These are phyloP conservation scores for Pomacea canaliculata DNA, from an alignment of 2,888 invertebrate species.

Conservation along the genomic window DNA sequence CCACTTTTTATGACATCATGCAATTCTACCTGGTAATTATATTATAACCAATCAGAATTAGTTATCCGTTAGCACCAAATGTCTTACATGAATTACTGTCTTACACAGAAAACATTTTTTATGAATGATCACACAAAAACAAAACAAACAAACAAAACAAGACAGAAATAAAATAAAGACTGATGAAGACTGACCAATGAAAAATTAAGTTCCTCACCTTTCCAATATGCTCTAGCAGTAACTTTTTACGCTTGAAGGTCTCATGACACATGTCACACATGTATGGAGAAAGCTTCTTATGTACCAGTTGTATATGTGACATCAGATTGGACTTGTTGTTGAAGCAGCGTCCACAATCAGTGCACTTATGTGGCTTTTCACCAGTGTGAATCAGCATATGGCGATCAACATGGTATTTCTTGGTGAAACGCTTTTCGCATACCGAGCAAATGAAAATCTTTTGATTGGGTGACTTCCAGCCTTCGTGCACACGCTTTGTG, in stretches of 20 bases:
- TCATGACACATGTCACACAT: constrained; percentile 66
- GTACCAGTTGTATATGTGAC: constrained; percentile 63
- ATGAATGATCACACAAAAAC: too few relatives aligned
- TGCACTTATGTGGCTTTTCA: constrained; percentile 64
- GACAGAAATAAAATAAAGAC: too few relatives aligned
- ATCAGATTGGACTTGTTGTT: constrained; percentile 66
- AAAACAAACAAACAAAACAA: too few relatives aligned
- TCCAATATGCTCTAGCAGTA: constrained; percentile 61
- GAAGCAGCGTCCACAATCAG: constrained; percentile 64
- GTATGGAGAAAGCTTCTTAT: constrained; percentile 63
- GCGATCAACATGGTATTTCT: constrained; percentile 65
- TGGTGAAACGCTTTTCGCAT: constrained; percentile 66
- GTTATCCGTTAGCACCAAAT: too few relatives aligned
- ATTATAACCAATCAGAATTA: too few relatives aligned
- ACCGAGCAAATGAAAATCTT: constrained; percentile 66
- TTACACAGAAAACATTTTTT: too few relatives aligned
- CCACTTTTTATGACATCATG: too few relatives aligned
- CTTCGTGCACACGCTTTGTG: constrained; percentile 64
- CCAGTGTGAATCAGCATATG: constrained; percentile 66
- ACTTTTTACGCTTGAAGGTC: constrained; percentile 62
- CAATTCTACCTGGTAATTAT: too few relatives aligned
- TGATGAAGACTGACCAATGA: too few relatives aligned
- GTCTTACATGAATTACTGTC: too few relatives aligned
- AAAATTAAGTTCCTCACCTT: constrained; percentile 30
- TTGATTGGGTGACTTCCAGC: constrained; percentile 66